Base-by-base conservation (phyloP, 2,888 invertebrate species). In the Disparrhopalites patrizii region DNA sequence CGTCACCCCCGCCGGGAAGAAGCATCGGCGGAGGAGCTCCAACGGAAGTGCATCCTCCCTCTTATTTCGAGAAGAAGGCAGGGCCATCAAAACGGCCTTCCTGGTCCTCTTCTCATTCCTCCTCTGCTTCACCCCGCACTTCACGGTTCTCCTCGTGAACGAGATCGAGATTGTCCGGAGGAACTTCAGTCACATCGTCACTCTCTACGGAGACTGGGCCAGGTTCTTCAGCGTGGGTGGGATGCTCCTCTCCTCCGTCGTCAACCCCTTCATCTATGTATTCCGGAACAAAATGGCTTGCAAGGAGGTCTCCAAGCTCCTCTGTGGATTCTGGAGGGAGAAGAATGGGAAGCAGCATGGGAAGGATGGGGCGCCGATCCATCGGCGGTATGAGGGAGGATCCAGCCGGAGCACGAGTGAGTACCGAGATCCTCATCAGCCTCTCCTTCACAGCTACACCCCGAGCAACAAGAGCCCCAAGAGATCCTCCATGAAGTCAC, bases 261-360 rank as follows among this genome's bases (percentile, higher is more conserved):
- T 82, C 64, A 82, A 82, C 69, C 82, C 83, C 2, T 78, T 82
- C 68, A 80, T 82, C 38, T 83, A 83, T 75, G 82, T 82, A 36
- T 82, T 82, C 74, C 78, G 83, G 8, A 80, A 81, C 70, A 78
- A 79, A 65, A 77, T 78, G 25, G 79, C 79, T 1, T 77, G 78
- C 52, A 77, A 77, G 52, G 79, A 80, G 67, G 78, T 78, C 27
- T 57, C 76, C 36, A 77, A 76, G 57, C 68, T 75, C 8, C 60
- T 73, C 20, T 75, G 73, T 65, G 68, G 72, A 13, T 69, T 71
- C 36, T 62, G 69, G 55, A 61, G 68, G 2, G 67, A 69, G 40
- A 43, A 55, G 23, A 7, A 20, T 10, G 31, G 56, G 20, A 56
- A 50, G 10, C 27, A 23, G 15, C 25, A 28, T 7, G 57, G 60